These are phyloP conservation scores for Myripristis murdjan DNA, from an alignment of 2,797 vertebrate genomes.

Conservation along the genomic window DNA sequence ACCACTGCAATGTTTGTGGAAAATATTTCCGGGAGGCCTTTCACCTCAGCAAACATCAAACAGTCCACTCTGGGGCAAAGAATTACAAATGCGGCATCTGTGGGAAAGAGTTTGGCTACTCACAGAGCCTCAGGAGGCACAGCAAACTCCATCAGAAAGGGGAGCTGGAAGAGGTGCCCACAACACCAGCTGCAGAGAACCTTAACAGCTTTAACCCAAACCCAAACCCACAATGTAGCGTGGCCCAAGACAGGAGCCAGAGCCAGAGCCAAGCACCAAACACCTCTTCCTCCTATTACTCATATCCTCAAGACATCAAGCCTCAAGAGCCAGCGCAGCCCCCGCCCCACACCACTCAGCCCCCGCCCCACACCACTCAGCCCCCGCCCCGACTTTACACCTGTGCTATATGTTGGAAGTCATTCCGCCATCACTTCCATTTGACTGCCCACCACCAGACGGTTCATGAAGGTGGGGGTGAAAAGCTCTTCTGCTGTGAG, in stretches of 20 bases:
- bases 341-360: conserved; percentile 57
- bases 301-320: conserved; percentile 84
- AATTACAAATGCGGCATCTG: conserved; percentile 96
- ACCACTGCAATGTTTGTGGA: conserved; percentile 94
- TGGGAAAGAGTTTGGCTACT: conserved; percentile 96
- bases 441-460: conserved; percentile 93
- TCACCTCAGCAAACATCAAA: conserved; percentile 96
- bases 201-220: conserved; percentile 86
- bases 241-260: conserved; percentile 84
- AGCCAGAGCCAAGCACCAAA: conserved; percentile 86
- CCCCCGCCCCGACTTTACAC: conserved; percentile 89
- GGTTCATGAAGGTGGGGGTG: conserved; percentile 91
- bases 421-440: conserved; percentile 94
- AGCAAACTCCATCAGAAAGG: conserved; percentile 93
- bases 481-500: conserved; percentile 92
- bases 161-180: conserved; percentile 87
- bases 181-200: conserved; percentile 84
- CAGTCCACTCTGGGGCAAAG: conserved; percentile 95
- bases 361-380: conserved; percentile 78
- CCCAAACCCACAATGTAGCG: conserved; percentile 86
- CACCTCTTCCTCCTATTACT: conserved; percentile 87
- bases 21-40: conserved; percentile 97
- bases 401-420: conserved; percentile 94
- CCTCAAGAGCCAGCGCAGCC: conserved; percentile 72
- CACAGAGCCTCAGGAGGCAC: conserved; percentile 95